Conservation (phyloP, 1,140 invertebrate genomes). For the Zophobas morio region DNA sequence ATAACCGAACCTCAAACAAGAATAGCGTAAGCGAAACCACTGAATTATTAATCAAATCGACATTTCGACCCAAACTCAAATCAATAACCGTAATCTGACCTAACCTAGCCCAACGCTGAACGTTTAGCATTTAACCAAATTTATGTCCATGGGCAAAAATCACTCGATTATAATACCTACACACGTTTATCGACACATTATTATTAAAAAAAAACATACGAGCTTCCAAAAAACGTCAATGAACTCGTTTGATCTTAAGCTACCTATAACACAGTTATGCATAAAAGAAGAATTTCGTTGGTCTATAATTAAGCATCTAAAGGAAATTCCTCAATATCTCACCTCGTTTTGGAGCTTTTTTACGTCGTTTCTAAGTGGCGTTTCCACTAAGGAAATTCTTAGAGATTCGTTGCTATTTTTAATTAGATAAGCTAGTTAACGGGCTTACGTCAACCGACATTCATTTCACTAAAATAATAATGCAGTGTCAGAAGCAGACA, state of each 20-base stretch:
- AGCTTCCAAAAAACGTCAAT: background rate
- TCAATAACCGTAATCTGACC: background rate
- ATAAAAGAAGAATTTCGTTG: background rate
- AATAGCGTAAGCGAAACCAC: too few relatives aligned
- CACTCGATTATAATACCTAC: background rate
- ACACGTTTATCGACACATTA: background rate
- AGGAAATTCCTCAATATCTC: background rate
- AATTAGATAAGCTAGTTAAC: background rate
- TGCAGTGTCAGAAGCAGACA: background rate
- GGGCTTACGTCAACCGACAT: background rate
- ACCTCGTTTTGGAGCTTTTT: background rate
- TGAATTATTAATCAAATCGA: too few relatives aligned
- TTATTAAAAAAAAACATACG: background rate
- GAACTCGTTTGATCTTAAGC: background rate
- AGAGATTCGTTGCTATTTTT: background rate
- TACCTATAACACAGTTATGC: background rate
- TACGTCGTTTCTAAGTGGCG: background rate
- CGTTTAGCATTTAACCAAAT: background rate
- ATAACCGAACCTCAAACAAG: too few relatives aligned
- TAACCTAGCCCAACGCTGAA: background rate
- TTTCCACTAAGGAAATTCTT: conserved; percentile 2
- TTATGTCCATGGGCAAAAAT: background rate
- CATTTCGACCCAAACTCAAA: background rate
- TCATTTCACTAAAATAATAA: background rate
- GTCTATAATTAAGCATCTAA: background rate